Evolutionary conservation across 2,888 invertebrate species (phyloP).

Genomic region (Caenorhabditis imperialis): DNA sequence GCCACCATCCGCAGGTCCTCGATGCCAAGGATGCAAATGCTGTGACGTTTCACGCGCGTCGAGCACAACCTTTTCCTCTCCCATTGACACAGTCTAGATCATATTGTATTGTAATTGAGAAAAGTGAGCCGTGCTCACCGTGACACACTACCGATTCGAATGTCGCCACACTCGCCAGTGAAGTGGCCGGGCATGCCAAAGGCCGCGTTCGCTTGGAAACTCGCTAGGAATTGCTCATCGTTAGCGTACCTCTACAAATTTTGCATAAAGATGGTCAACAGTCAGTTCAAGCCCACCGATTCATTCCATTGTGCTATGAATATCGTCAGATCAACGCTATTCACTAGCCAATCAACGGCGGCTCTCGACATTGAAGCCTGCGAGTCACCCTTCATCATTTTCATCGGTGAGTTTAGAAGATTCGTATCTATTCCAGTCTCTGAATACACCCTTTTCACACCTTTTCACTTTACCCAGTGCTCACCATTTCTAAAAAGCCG

Average conservation of each 20-base stretch:
- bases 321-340: slow-evolving; percentile 24
- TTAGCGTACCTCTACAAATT: slow-evolving; percentile 25
- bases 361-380: slow-evolving; percentile 34
- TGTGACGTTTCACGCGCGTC: slow-evolving; percentile 23
- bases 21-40: slow-evolving; percentile 45
- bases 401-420: slow-evolving; percentile 16
- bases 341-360: slow-evolving; percentile 40
- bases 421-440: slow-evolving; percentile 11
- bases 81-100: slow-evolving; percentile 30
- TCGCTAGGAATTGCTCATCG: slow-evolving; percentile 35
- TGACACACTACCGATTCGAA: too few relatives aligned
- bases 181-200: slow-evolving; percentile 49
- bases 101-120: too few relatives aligned
- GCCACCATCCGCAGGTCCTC: slow-evolving; percentile 40
- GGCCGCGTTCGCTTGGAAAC: slow-evolving; percentile 28
- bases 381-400: slow-evolving; percentile 28
- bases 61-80: slow-evolving; percentile 16
- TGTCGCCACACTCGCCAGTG: slow-evolving; percentile 30
- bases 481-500: slow-evolving; percentile 39
- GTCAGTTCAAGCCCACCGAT: too few relatives aligned
- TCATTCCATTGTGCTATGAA: slow-evolving; percentile 14
- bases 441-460: not conserved
- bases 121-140: not conserved
- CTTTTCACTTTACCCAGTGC: not conserved
- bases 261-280: not conserved